Percentiles rank a stretch among this genome's conserved stretches.
phyloP scores from a whole-genome alignment of 2,113 vertebrate genomes.

The Corythaeola cristata region DNA sequence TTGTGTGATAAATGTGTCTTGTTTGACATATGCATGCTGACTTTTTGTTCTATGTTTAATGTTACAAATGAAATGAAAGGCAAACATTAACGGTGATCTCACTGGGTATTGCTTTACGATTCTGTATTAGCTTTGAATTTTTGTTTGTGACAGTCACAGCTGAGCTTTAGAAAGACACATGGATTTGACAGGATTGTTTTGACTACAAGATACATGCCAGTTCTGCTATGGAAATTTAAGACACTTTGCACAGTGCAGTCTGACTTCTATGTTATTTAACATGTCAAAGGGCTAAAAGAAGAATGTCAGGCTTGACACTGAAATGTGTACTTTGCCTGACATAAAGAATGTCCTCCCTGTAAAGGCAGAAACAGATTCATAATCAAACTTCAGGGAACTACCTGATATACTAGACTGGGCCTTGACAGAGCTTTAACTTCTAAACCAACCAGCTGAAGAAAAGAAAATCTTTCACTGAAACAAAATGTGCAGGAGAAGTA shows the following conservation, averaged over 20 bases:
- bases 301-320: slow-evolving; percentile 9
- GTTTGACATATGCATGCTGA: background rate
- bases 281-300: slow-evolving; percentile 15
- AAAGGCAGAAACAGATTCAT: background rate
- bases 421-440: background rate
- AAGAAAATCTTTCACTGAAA: background rate
- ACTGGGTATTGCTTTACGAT: background rate
- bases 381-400: background rate
- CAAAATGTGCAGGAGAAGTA: background rate
- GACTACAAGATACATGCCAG: background rate
- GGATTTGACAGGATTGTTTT: background rate
- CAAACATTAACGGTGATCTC: background rate
- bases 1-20: background rate
- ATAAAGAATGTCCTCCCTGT: background rate
- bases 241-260: background rate
- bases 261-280: slow-evolving; percentile 25
- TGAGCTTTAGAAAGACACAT: background rate
- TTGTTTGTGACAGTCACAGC: background rate
- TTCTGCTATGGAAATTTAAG: background rate
- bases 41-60: background rate
- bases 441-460: background rate
- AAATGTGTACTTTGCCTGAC: background rate
- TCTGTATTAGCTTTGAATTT: background rate
- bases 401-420: background rate
- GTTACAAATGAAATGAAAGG: background rate